Evolutionary conservation across 2,797 vertebrate species (phyloP), one percentile per base, ranked within the genome.

Genomic region (Lophius americanus): DNA sequence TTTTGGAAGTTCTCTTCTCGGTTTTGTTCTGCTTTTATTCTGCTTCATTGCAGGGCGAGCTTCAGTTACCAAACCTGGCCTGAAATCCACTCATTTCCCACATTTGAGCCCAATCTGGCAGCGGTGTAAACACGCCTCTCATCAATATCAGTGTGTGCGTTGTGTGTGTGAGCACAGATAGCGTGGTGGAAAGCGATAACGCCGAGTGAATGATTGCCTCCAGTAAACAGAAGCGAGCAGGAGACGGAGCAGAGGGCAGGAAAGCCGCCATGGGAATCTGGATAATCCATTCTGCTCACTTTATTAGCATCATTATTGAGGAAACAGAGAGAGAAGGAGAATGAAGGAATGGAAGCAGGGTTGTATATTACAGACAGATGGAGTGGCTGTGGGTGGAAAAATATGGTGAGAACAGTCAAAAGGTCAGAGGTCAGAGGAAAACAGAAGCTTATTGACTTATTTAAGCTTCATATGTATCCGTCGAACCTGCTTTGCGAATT

Each of bases 141-240:
- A 79, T 88, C 77, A 33, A 65, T 70, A 61, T 74, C 64, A 5
- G 54, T 51, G 61, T 75, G 82, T 82, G 69, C 75, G 60, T 23
- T 67, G 46, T 67, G 66, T 54, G 68, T 75, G 76, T 63, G 66
- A 1, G 11, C 8, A 5, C 2, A 58, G 77, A 88, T 84, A 84
- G 64, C 14, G n/a, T 47, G 69, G 77, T 76, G 83, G 75, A 59
- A 76, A 81, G 78, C 14, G 85, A 91, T 90, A 89, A 89, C 73
- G 58, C 51, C 62, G 76, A 86, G 91, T 89, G 83, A 90, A 87
- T 85, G 77, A 89, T 88, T 92, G 81, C 78, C 78, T 80, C 54
- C 41, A 37, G 80, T 79, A 75, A 88, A 89, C 81, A 84, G 64
- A 78, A 42, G 39, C n/a, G 58, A 77, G 77, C 48, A 9, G 79